phyloP scores from a whole-genome alignment of 2,888 invertebrate species.

The Scaeva pyrastri region DNA sequence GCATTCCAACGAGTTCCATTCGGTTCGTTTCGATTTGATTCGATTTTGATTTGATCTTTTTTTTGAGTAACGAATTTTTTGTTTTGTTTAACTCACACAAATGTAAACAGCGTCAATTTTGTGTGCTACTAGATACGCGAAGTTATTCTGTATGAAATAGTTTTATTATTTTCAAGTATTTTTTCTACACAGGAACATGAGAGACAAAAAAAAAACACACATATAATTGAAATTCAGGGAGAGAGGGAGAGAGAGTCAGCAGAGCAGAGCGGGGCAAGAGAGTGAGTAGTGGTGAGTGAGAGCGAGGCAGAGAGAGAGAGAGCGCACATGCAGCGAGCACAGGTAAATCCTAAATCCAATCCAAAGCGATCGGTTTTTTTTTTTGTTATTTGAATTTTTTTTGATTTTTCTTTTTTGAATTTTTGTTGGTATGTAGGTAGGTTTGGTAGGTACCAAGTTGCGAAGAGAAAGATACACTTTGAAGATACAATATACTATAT shows the following conservation, averaged over 20 bases:
- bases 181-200: slow-evolving; percentile 16
- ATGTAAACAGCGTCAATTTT: slow-evolving; percentile 60
- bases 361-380: slow-evolving; percentile 57
- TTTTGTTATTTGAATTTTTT: too few species aligned
- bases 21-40: slow-evolving; percentile 21
- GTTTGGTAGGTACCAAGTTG: not conserved
- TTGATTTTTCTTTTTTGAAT: not conserved
- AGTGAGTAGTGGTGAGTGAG: slow-evolving; percentile 36
- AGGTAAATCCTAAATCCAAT: slow-evolving; percentile 65
- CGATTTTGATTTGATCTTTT: slow-evolving; percentile 41
- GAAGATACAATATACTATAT: slow-evolving; percentile 61
- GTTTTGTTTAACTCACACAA: slow-evolving; percentile 65
- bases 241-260: slow-evolving; percentile 33
- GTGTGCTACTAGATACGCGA: slow-evolving; percentile 69
- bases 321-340: slow-evolving; percentile 70
- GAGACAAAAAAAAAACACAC: slow-evolving; percentile 23
- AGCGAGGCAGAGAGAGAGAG: slow-evolving; percentile 19
- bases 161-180: slow-evolving; percentile 57
- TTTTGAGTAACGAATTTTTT: slow-evolving; percentile 38
- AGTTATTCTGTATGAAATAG: slow-evolving; percentile 50
- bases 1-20: slow-evolving; percentile 73
- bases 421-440: slow-evolving; percentile 43
- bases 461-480: slow-evolving; percentile 51
- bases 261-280: not conserved
- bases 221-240: slow-evolving; percentile 59